Evolutionary conservation across 92 coral and sea anemone genomes (phyloP).

Genomic region (Porites rus): DNA sequence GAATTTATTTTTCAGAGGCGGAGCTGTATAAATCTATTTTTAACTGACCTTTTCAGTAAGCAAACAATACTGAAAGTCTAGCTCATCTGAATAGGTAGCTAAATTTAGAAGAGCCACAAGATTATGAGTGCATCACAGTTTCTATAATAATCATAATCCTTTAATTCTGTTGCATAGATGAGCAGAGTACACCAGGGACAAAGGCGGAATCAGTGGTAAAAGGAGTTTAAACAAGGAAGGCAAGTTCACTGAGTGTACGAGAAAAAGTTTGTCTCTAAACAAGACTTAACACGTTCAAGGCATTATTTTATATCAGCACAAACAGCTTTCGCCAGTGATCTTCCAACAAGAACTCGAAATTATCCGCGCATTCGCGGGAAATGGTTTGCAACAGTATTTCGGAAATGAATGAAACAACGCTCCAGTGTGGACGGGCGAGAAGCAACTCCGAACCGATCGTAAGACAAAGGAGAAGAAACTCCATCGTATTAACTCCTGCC

Average conservation of each 20-base stretch:
- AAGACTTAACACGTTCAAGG: not conserved
- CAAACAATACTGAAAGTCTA: constrained; percentile 48
- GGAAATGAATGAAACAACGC: constrained; percentile 15
- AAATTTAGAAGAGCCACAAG: constrained; percentile 36
- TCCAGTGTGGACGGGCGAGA: constrained; percentile 32
- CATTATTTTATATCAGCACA: constrained; percentile 21
- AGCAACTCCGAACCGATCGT: constrained; percentile 39
- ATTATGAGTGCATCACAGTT: constrained; percentile 2
- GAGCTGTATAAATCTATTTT: constrained; percentile 40
- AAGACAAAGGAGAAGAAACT: constrained; percentile 69
- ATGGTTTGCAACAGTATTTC: constrained; percentile 40
- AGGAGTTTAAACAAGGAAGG: not conserved
- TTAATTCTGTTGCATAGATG: not conserved
- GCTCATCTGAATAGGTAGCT: constrained; percentile 36
- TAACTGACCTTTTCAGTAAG: constrained; percentile 52
- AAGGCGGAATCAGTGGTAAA: not conserved
- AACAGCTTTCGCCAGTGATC: constrained; percentile 1
- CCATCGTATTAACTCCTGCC: constrained; percentile 85
- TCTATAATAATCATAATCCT: not conserved
- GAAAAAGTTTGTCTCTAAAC: not conserved
- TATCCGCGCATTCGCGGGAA: constrained; percentile 16
- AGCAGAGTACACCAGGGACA: not conserved
- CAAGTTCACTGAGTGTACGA: not conserved
- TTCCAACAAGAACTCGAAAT: not conserved
- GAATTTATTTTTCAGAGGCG: constrained; percentile 38